Conservation (phyloP, 2,888 invertebrate genomes). For the Drosophila testacea region DNA sequence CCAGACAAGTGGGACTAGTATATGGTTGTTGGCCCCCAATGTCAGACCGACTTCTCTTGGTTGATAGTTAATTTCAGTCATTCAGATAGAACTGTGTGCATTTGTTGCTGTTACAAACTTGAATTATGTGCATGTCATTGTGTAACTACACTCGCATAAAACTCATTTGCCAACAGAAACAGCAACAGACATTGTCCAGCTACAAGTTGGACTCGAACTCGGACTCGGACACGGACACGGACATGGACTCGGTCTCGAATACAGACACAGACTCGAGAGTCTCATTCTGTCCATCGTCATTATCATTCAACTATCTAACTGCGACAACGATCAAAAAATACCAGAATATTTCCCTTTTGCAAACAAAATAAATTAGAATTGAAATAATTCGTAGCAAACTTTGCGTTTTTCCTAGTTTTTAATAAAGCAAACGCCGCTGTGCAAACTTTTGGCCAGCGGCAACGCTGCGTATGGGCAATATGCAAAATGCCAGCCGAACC, state of each 20-base stretch:
- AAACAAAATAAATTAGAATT: slow-evolving; percentile 81
- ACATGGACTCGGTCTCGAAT: neutral
- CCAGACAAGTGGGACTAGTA: slow-evolving; percentile 45
- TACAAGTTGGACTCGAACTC: slow-evolving; percentile 1
- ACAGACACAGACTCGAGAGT: too few relatives aligned
- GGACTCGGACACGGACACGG: neutral
- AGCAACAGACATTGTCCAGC: slow-evolving; percentile 20
- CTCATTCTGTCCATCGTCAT: slow-evolving; percentile 50
- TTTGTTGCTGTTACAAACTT: slow-evolving; percentile 72
- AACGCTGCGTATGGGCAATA: slow-evolving; percentile 79
- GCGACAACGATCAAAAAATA: slow-evolving; percentile 78
- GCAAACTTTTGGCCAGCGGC: slow-evolving; percentile 74
- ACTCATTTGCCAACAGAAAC: slow-evolving; percentile 69
- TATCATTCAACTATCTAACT: slow-evolving; percentile 75
- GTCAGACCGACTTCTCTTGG: slow-evolving; percentile 28
- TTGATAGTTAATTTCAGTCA: slow-evolving; percentile 77
- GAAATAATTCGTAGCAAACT: slow-evolving; percentile 75
- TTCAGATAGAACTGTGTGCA: slow-evolving; percentile 65
- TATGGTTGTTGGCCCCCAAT: slow-evolving; percentile 14
- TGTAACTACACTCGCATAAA: slow-evolving; percentile 72
- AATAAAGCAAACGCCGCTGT: slow-evolving; percentile 76
- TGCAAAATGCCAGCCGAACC: slow-evolving; percentile 70
- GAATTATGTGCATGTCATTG: slow-evolving; percentile 80
- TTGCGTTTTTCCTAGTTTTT: slow-evolving; percentile 73
- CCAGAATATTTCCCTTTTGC: slow-evolving; percentile 68